Evolutionary conservation across 2,797 vertebrate species (phyloP), one percentile per base, ranked within the genome.

Genomic region (Neosalanx taihuensis): DNA sequence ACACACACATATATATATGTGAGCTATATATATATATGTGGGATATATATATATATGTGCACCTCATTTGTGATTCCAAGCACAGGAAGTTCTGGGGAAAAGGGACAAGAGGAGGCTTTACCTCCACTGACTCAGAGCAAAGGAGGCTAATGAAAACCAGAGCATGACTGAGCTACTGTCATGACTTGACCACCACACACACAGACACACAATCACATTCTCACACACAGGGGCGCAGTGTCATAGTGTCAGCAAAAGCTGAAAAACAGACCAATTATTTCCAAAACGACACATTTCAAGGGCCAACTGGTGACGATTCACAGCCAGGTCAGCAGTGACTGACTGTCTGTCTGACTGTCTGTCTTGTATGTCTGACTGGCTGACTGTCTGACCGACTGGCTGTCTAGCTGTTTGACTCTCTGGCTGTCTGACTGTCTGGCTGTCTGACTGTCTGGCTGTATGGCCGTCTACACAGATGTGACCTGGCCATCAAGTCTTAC

Each of bases 51-150:
- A 7, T 63, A 73, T 23, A 75, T 29, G 33, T 53, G 70, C n/a
- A 33, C 12, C 70, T 81, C 59, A 87, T 86, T 83, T 86, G 75
- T n/a, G 58, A 79, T 82, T 78, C 77, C 77, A 74, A 75, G 73
- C 74, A 72, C 70, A 67, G 13, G 15, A 20, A 68, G 64, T 10
- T 7, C 37, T 41, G 37, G 9, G 37, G 9, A 41, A 12, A 26
- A 26, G 20, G 18, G 56, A 18, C 20, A 30, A 13, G 60, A 35
- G 60, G 60, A 62, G 60, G 15, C 15, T 62, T 62, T 62, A 62
- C 30, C 60, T 62, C 17, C 60, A 62, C 18, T 62, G 56, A 57
- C n/a, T n/a, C 56, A 20, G 56, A 57, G 20, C 18, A 57, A n/a
- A 7, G n/a, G n/a, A 23, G 56, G 56, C 56, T 57, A 35, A 62